Conservation (phyloP, 92 coral and sea anemone species). For the Phenganax stokvisi region DNA sequence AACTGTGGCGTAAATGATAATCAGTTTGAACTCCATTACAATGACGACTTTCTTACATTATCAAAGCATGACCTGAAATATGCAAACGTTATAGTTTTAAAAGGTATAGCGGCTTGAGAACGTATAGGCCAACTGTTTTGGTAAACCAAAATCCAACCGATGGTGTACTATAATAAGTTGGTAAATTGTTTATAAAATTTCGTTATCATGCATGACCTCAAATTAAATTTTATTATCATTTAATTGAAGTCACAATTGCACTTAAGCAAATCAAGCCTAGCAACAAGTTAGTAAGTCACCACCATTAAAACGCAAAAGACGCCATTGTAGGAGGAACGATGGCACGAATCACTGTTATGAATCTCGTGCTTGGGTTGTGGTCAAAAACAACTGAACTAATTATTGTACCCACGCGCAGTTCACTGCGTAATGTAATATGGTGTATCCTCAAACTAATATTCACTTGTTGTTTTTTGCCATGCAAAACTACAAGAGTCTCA, state of each 20-base stretch:
- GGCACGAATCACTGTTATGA: neutral
- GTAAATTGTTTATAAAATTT: no score
- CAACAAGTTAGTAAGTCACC: neutral
- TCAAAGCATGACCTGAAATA: neutral
- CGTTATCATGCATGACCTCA: no score
- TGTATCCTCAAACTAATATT: no score
- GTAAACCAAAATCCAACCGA: neutral
- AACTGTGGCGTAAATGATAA: conserved; percentile 10
- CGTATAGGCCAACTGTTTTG: neutral
- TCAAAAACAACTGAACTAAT: neutral
- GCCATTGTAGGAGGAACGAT: neutral
- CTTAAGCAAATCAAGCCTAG: no score
- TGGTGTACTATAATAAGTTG: neutral
- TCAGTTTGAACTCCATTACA: neutral
- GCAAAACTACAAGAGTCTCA: no score
- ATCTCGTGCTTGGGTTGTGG: conserved; percentile 4
- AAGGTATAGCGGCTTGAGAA: neutral
- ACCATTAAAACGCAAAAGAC: neutral
- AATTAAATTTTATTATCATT: no score
- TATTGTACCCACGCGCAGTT: neutral
- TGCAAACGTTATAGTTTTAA: neutral
- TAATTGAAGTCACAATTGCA: no score
- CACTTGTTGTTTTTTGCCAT: no score
- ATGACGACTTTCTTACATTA: neutral
- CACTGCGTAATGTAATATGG: neutral